Conservation (phyloP, 2,888 invertebrate species). For the Caradrina clavipalpis region DNA sequence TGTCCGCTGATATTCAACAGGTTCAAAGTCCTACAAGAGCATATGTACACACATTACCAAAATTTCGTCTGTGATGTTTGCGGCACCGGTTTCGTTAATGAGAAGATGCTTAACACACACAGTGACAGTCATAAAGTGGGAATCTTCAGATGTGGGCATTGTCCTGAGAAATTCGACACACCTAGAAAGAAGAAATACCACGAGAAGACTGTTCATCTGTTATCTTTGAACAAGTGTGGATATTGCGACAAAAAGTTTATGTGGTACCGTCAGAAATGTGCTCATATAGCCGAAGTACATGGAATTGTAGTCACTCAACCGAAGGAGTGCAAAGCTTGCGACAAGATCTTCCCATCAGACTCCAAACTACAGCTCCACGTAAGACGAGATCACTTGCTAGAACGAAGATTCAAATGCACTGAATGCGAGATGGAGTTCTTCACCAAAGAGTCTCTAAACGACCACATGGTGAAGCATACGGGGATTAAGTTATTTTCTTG, state of each 20-base stretch:
- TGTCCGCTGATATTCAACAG: constrained; percentile 64
- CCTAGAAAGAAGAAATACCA: constrained; percentile 66
- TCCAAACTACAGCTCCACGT: constrained; percentile 64
- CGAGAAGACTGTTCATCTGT: constrained; percentile 64
- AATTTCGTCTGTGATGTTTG: constrained; percentile 72
- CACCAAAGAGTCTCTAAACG: constrained; percentile 61
- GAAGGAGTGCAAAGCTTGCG: constrained; percentile 74
- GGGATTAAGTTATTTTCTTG: constrained; percentile 69
- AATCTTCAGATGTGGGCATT: constrained; percentile 66
- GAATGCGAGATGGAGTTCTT: constrained; percentile 74
- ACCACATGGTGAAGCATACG: constrained; percentile 71
- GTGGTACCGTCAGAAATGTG: constrained; percentile 50
- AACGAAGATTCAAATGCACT: constrained; percentile 42
- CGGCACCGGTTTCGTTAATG: constrained; percentile 63
- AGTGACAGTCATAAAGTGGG: constrained; percentile 47
- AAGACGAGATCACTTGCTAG: constrained; percentile 51
- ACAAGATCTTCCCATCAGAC: constrained; percentile 64
- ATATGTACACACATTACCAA: constrained; percentile 71
- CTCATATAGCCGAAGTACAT: constrained; percentile 66
- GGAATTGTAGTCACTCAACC: constrained; percentile 53
- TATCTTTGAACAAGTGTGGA: constrained; percentile 68
- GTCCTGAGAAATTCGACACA: constrained; percentile 66
- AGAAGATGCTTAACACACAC: constrained; percentile 41
- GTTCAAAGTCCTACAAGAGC: constrained; percentile 70
- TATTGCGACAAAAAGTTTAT: constrained; percentile 60